A percentile compares a stretch with the other conserved stretches of the same genome.
phyloP scores from a whole-genome alignment of 2,797 vertebrate genomes.

The Meda fulgida region DNA sequence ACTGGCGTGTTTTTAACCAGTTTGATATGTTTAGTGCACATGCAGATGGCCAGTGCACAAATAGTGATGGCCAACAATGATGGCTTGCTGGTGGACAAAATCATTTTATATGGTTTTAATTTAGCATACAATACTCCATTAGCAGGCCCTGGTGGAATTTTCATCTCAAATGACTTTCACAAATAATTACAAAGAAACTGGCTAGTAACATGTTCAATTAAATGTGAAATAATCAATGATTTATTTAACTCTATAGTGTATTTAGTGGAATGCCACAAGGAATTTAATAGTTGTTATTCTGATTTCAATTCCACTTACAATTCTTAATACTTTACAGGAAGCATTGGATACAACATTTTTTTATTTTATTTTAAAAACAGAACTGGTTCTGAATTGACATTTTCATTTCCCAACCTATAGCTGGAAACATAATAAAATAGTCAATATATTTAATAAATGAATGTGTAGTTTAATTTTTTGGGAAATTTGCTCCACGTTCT shows the following conservation, averaged over 20 bases:
- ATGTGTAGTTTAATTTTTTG: neutral
- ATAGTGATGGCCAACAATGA: too few relatives aligned
- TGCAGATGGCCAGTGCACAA: neutral
- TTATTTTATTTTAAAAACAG: neutral
- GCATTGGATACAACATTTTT: neutral
- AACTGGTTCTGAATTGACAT: neutral
- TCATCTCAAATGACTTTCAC: neutral
- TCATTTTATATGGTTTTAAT: neutral
- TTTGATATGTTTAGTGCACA: slow-evolving; percentile 30
- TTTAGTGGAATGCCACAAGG: neutral
- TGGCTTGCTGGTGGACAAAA: neutral
- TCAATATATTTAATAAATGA: neutral
- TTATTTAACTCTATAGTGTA: neutral
- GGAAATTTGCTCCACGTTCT: neutral
- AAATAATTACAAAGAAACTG: neutral
- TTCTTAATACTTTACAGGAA: neutral
- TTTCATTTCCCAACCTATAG: neutral
- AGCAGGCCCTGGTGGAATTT: neutral
- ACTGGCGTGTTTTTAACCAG: slow-evolving; percentile 61
- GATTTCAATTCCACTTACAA: neutral
- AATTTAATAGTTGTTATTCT: neutral
- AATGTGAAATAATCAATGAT: neutral
- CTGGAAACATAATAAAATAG: neutral
- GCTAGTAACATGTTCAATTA: neutral
- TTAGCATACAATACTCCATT: neutral